phyloP scores from a whole-genome alignment of 2,797 vertebrate genomes.

The Tapera naevia region DNA sequence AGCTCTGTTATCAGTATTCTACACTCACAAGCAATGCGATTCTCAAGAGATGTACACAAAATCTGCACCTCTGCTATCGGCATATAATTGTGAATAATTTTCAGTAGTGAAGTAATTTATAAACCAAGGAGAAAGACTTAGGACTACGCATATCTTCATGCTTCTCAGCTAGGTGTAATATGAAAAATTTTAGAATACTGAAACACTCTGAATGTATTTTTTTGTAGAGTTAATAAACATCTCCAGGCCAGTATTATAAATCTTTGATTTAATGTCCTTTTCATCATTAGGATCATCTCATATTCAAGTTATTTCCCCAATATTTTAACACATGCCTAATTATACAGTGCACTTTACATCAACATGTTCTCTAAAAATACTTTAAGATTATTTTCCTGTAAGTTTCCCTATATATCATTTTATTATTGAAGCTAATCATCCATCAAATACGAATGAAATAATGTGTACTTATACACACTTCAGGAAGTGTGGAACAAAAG shows the following conservation, averaged over 20 bases:
- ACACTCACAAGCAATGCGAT: not conserved
- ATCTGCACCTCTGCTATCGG: not conserved
- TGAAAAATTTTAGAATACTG: not conserved
- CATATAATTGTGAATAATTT: not conserved
- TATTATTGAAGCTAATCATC: not conserved
- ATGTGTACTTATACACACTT: not conserved
- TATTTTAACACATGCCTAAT: not conserved
- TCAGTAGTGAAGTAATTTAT: not conserved
- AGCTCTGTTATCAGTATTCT: not conserved
- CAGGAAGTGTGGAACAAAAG: not conserved
- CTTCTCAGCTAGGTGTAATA: not conserved
- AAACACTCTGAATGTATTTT: not conserved
- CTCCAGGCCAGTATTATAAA: not conserved
- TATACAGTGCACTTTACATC: not conserved
- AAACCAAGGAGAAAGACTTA: conserved; percentile 17
- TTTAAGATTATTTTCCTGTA: not conserved
- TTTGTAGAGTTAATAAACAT: not conserved
- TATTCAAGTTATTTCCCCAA: not conserved
- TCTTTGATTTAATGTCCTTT: conserved; percentile 10
- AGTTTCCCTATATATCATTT: not conserved
- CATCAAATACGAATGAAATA: not conserved
- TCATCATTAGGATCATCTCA: not conserved
- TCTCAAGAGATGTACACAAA: not conserved
- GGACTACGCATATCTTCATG: not conserved
- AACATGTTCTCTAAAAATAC: not conserved